These are phyloP conservation scores for Leistus spinibarbis DNA, from an alignment of 2,888 invertebrate genomes.

Conservation along the genomic window DNA sequence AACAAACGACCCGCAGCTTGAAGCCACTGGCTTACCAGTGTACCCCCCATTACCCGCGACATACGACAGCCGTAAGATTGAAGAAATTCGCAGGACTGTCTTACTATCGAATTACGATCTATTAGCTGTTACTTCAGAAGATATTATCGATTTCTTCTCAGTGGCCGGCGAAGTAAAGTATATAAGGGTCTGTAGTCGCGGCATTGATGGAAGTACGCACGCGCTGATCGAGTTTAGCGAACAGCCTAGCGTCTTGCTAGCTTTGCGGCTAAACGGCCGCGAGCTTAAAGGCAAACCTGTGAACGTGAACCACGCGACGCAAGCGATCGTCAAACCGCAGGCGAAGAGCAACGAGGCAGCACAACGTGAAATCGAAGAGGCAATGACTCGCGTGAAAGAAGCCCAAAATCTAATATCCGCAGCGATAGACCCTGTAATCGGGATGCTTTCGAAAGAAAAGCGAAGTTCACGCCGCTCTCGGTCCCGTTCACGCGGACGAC, in stretches of 20 bases:
- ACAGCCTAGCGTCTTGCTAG: slow-evolving; percentile 85
- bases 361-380: slow-evolving; percentile 94
- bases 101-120: slow-evolving; percentile 81
- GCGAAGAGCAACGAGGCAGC: slow-evolving; percentile 96
- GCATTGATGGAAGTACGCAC: slow-evolving; percentile 76
- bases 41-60: slow-evolving; percentile 92
- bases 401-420: slow-evolving; percentile 94
- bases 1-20: slow-evolving; percentile 88
- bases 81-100: slow-evolving; percentile 94
- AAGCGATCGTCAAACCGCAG: slow-evolving; percentile 90
- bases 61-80: slow-evolving; percentile 86
- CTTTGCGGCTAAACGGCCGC: slow-evolving; percentile 82
- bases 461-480: slow-evolving; percentile 61
- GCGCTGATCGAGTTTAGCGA: slow-evolving; percentile 93
- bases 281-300: slow-evolving; percentile 72
- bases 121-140: slow-evolving; percentile 72
- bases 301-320: slow-evolving; percentile 87
- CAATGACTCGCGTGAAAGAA: slow-evolving; percentile 95
- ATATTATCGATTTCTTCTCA: slow-evolving; percentile 87
- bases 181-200: slow-evolving; percentile 86
- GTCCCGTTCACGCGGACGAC: slow-evolving; percentile 55
- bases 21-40: slow-evolving; percentile 78
- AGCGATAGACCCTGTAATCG: slow-evolving; percentile 90
- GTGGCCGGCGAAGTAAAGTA: slow-evolving; percentile 94
- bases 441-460: slow-evolving; percentile 84